Evolutionary conservation across 2,113 vertebrate species (phyloP).

Genomic region (Scolopax mira): DNA sequence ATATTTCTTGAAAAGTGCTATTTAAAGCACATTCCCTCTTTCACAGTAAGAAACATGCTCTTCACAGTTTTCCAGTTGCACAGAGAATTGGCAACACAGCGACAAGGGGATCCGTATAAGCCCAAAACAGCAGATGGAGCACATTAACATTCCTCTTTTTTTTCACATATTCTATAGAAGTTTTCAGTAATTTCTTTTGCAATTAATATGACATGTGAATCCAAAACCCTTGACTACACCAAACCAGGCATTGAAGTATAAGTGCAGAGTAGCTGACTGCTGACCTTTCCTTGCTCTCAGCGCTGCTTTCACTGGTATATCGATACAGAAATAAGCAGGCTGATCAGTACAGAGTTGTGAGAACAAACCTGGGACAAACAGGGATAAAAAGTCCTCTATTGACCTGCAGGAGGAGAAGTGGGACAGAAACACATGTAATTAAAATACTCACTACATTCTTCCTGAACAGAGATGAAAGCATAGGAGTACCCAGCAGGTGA

Average conservation of each 20-base stretch:
- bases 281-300: not conserved
- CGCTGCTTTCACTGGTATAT: not conserved
- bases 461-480: not conserved
- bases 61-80: not conserved
- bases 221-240: not conserved
- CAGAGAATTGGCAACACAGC: not conserved
- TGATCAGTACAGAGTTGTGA: not conserved
- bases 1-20: not conserved
- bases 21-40: not conserved
- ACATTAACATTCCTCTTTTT: not conserved
- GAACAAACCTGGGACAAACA: not conserved
- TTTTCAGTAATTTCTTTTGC: not conserved
- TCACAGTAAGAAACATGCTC: not conserved
- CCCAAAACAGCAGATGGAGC: not conserved
- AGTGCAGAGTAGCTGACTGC: not conserved
- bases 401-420: not conserved
- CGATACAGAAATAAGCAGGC: not conserved
- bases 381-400: not conserved
- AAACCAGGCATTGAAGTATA: not conserved
- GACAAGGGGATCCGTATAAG: not conserved
- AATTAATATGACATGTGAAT: not conserved
- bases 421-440: not conserved
- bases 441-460: not conserved
- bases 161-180: not conserved
- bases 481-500: rapidly evolving